These are phyloP conservation scores for Zosterops borbonicus DNA, from an alignment of 2,113 vertebrate species.

Conservation along the genomic window DNA sequence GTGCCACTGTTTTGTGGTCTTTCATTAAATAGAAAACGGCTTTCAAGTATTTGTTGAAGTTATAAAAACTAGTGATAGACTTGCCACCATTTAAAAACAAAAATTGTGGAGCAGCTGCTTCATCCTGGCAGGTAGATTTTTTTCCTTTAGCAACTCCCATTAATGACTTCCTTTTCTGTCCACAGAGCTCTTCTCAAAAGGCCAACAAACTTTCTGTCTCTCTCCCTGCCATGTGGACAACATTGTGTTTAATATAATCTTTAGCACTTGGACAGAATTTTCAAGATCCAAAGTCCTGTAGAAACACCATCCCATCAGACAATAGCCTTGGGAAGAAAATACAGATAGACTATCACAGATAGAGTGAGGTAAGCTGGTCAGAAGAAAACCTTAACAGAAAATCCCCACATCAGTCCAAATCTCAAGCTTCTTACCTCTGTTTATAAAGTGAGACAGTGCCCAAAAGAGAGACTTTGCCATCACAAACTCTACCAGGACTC, in stretches of 20 bases:
- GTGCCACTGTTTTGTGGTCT: not conserved
- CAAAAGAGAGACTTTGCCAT: not conserved
- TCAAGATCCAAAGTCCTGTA: not conserved
- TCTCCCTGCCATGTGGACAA: not conserved
- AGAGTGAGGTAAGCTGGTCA: not conserved
- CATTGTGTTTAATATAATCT: not conserved
- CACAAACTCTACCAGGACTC: not conserved
- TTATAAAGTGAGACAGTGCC: not conserved
- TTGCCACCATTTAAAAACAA: not conserved
- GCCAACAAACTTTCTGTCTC: not conserved
- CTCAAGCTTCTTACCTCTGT: not conserved
- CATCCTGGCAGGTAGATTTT: not conserved
- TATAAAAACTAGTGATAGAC: not conserved
- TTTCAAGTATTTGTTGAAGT: not conserved
- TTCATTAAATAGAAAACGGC: not conserved
- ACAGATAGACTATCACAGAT: not conserved
- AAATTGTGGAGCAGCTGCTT: not conserved
- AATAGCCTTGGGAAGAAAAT: not conserved
- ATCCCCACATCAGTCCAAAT: not conserved
- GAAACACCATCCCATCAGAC: not conserved
- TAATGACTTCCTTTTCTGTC: not conserved
- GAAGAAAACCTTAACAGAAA: not conserved
- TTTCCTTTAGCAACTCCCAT: not conserved
- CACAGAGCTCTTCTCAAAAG: not conserved
- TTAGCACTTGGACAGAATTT: not conserved